Base-by-base conservation (phyloP, 2,113 vertebrate genomes). In the Turdus rufiventris region DNA sequence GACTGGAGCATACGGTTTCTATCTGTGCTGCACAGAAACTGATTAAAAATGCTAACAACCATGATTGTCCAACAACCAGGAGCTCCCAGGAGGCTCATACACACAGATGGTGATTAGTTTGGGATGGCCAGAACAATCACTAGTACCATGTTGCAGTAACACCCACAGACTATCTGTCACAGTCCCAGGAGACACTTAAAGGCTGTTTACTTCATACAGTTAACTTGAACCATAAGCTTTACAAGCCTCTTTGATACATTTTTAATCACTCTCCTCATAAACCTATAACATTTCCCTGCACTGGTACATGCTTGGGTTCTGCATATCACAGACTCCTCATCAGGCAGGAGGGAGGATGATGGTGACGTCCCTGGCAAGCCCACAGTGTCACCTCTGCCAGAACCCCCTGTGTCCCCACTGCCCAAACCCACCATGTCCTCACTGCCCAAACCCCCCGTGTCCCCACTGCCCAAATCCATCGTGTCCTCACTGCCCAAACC, bases 21-120 rank as follows among this genome's bases (percentile, higher is more conserved):
- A 98, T 98, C 98, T 98, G 97, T 84, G 95, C 96, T 73, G 97
- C 96, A 96, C 96, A 98, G 97, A 97, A 98, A 97, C 98, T 98
- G 98, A 98, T 98, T 98, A 98, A 98, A 98, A 98, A 98, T 98
- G 98, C 98, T 98, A 98, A 98, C 98, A 98, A 97, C 97, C 97
- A 97, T 98, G 98, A 98, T 98, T 98, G 98, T 98, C 98, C 98
- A 98, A 98, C 96, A 97, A 97, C 96, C 97, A 97, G 97, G 95
- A 91, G 82, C 94, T 98, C 98, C 98, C 98, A 93, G 71, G 98
- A 97, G 98, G 97, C 97, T 97, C 97, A 88, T 96, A 96, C 96
- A 97, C 97, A 98, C 98, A 98, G 98, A 98, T 98, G 98, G 98
- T 94, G 97, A 98, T 98, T 98, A 98, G 98, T 98, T 98, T 97